Conservation (phyloP, 2,797 vertebrate species). For the Cyprinodon diabolis region DNA sequence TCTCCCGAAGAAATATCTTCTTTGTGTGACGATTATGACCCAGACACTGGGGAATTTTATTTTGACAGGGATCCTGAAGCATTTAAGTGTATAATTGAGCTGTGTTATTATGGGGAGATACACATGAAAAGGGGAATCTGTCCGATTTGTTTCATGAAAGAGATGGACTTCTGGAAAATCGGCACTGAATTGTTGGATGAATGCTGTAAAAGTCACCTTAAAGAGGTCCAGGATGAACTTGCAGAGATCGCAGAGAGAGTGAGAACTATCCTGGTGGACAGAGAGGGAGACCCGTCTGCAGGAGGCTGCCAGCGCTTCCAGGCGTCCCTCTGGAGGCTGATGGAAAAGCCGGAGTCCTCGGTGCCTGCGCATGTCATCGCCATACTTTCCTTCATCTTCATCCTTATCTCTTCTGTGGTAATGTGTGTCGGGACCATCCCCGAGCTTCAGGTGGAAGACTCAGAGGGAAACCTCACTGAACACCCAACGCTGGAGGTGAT, state of each 20-base stretch:
- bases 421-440: conserved; percentile 97
- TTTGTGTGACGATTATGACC: conserved; percentile 95
- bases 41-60: conserved; percentile 90
- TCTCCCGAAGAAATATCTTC: conserved; percentile 85
- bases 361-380: conserved; percentile 88
- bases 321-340: conserved; percentile 90
- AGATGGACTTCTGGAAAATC: conserved; percentile 98
- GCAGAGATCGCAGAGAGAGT: conserved; percentile 94
- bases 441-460: conserved; percentile 89
- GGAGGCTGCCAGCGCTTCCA: conserved; percentile 87
- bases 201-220: conserved; percentile 89
- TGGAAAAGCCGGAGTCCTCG: conserved; percentile 97
- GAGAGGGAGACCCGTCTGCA: conserved; percentile 84
- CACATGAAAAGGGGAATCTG: conserved; percentile 96
- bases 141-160: conserved; percentile 94
- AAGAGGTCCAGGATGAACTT: conserved; percentile 90
- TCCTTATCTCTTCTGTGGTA: conserved; percentile 91
- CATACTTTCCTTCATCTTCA: conserved; percentile 93
- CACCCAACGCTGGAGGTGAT: conserved; percentile 92
- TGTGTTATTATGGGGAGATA: conserved; percentile 93
- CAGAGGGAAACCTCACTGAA: conserved; percentile 86
- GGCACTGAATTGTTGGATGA: conserved; percentile 89
- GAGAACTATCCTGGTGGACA: conserved; percentile 89
- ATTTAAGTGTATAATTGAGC: conserved; percentile 91
- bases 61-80: conserved; percentile 96